Evolutionary conservation across 2,888 invertebrate species (phyloP), one percentile per base, ranked within the genome.

Genomic region (Drosophila stalkeri): DNA sequence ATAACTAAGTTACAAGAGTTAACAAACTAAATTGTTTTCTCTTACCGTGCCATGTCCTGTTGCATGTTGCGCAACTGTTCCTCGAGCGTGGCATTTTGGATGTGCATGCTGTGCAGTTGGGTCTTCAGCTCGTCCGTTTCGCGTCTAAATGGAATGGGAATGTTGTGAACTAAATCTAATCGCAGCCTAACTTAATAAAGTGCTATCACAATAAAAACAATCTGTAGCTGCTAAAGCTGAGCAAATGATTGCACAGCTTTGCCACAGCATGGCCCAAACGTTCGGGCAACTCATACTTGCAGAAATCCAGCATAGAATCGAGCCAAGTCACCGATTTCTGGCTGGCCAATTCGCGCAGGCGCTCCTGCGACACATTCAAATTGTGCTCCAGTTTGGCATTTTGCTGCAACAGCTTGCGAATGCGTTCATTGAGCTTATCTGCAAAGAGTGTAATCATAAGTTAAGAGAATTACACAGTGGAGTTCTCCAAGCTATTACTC

Each of bases 221-320:
- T 51, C 64, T 80, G 64, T 80, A 82, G 72, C 80, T 79, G 61
- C 72, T 73, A 37, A 77, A 64, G 63, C 77, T 67, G n/a, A 87
- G 75, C 77, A 86, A 68, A n/a, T 60, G 61, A 70, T 63, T 75
- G 77, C 86, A 69, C 16, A 86, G 59, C 35, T 64, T 73, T n/a
- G 70, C 69, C 64, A 85, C 68, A 54, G 69, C 59, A 61, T 71
- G 75, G 57, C 75, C 69, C 39, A 84, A 70, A 56, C 84, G 52
- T 56, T 80, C 67, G 52, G 75, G 51, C 74, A 89, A 70, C 73
- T 88, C 92, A 90, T 92, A 93, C 93, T 92, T 93, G 93, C 93
- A 93, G 82, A 92, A 93, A 75, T 86, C 84, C 64, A 93, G 69
- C 91, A 93, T 92, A 3, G 93, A 92, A 75, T 92, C 92, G 41